Conservation (phyloP, 2,888 invertebrate species). For the Ormyrus rosae region DNA sequence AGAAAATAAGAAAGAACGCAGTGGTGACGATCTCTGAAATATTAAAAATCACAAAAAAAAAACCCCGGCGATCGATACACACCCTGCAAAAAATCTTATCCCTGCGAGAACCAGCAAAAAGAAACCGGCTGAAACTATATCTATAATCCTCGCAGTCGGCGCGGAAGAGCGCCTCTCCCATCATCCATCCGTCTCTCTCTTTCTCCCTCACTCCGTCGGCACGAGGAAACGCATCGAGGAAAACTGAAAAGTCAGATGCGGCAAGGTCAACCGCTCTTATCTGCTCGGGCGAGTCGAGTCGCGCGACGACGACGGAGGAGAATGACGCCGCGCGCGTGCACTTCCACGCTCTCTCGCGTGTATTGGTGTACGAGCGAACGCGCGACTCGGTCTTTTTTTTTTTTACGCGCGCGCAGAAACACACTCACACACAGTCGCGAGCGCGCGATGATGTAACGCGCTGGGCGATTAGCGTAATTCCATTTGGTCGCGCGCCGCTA, state of each 20-base stretch:
- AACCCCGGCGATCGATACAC: too few relatives aligned
- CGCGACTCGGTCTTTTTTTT: not conserved
- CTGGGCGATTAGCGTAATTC: slow-evolving; percentile 51
- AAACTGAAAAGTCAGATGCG: slow-evolving; percentile 50
- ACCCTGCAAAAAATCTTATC: not conserved
- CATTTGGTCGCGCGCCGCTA: slow-evolving; percentile 31
- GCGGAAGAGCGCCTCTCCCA: not conserved
- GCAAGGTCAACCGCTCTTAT: slow-evolving; percentile 65
- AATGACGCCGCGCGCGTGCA: slow-evolving; percentile 40
- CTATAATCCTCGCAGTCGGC: not conserved
- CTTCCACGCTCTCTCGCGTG: slow-evolving; percentile 37
- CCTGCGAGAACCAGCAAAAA: not conserved
- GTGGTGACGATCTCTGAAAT: too few relatives aligned
- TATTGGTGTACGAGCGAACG: not conserved
- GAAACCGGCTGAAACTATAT: slow-evolving; percentile 3
- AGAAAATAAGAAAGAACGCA: too few relatives aligned
- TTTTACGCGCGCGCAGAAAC: slow-evolving; percentile 19
- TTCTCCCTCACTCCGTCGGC: not conserved
- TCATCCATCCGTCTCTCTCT: not conserved
- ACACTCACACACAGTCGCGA: too few relatives aligned
- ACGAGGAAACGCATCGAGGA: slow-evolving; percentile 31
- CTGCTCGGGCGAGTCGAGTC: slow-evolving; percentile 62
- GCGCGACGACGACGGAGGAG: slow-evolving; percentile 63
- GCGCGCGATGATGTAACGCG: slow-evolving; percentile 44
- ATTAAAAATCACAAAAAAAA: too few relatives aligned